Evolutionary conservation across 1,140 invertebrate genomes (phyloP), one percentile per base, ranked within the genome.

Genomic region (Pachyrhynchus sulphureomaculatus): DNA sequence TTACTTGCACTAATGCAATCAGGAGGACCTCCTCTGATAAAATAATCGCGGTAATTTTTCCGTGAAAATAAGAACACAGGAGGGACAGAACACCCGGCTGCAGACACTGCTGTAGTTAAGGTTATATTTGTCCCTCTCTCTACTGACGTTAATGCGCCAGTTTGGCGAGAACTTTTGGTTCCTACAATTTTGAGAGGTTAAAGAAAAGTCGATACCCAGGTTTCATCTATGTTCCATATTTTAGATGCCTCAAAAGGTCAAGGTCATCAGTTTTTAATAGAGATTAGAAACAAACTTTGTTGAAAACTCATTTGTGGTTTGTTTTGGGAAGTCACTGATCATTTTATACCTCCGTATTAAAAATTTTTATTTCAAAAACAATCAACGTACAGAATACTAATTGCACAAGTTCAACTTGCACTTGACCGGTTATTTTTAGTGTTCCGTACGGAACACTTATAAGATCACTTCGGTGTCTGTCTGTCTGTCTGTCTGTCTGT

Each of bases 151-250:
- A 39, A 55, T 8, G n/a, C 41, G 20, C 58, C 58, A 4, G 24
- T n/a, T 33, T 44, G 39, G 8, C 21, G 45, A 15, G 41, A 13
- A 4, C 54, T 24, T 21, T 34, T 33, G 3, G 9, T 9, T 9
- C 18, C 54, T 45, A 56, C 41, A 44, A 56, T 37, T 12, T 34
- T 44, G 13, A 13, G 18, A 20, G 42, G 54, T 13, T 21, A 20
- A 0, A 18, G 13, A 21, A 56, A 39, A 1, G 54, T 56, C 6
- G 54, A 24, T 20, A 74, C 23, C 41, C 74, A 52, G 9, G 74
- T 79, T 67, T 81, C 77, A 67, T 78, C 77, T 37, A 72, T 58
- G 61, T 81, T 81, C 45, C 68, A 49, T 17, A 49, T 49, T 45
- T 71, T 69, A 21, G 62, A 55, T 4, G 73, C 68, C 56, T 60